Base-by-base conservation (phyloP, 2,113 vertebrate species). In the Oncorhynchus nerka region DNA sequence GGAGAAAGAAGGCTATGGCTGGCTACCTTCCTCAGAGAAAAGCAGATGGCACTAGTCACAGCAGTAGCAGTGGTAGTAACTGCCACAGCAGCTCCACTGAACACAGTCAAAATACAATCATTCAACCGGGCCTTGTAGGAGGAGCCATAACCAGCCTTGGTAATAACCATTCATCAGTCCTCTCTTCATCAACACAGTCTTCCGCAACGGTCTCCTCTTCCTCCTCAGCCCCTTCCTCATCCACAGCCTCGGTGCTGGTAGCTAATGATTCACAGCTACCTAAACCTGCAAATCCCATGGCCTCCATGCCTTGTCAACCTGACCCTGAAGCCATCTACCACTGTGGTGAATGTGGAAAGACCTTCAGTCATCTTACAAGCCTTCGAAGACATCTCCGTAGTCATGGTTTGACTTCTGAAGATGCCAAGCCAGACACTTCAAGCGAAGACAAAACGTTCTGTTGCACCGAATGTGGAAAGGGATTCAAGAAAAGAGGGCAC, bases 401-500 rank as follows among this genome's bases (percentile, higher is more conserved):
- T 82, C 94, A 94, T 34, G 94, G 91, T 24, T 26, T 92, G 82
- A 84, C 90, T 0, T 87, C 89, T 2, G 90, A 90, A 22, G 73
- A 75, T 65, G 77, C 73, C 13, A 83, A 88, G 87, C 81, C 85
- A 28, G 84, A 81, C 75, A 82, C 89, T 45, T 92, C 93, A 3
- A 94, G 94, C 84, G 93, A 93, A 0, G 93, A 94, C 72, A 88
- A 93, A 74, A 84, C 92, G 30, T 94, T 94, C 81, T 93, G 91
- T 75, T 98, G 97, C 39, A 90, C 94, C 0, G 91, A 97, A 16
- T 98, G 96, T 80, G 96, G 96, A 76, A 98, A 98, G 79, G 93
- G 93, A 0, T 98, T 98, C 70, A 97, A 97, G 81, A 97, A 97
- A 80, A 93, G 95, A 2, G 96, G 96, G 3, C 96, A 97, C 87